Conservation (phyloP, 2,113 vertebrate species). For the Ranitomeya imitator region DNA sequence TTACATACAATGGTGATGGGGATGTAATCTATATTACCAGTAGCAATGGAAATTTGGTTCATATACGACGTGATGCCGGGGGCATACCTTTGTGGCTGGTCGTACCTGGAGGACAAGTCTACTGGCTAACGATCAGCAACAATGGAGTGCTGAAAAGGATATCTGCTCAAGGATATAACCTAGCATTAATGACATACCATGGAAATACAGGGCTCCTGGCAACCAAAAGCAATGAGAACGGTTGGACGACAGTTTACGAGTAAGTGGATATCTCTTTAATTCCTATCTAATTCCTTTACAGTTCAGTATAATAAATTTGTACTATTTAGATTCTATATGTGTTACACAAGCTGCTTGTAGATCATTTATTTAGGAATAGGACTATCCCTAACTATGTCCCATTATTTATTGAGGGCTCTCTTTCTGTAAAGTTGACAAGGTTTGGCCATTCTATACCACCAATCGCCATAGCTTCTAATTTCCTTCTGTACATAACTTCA, state of each 20-base stretch:
- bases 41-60: conserved; percentile 81
- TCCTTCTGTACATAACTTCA: neutral
- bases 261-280: conserved; percentile 68
- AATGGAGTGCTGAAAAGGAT: conserved; percentile 91
- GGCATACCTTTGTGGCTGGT: conserved; percentile 92
- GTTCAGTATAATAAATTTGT: no score
- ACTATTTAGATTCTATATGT: no score
- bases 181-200: conserved; percentile 93
- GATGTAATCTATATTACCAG: conserved; percentile 79
- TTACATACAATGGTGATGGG: conserved; percentile 85
- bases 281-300: no score
- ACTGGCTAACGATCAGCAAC: conserved; percentile 94
- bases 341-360: no score
- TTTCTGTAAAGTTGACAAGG: no score
- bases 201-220: conserved; percentile 91
- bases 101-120: conserved; percentile 89
- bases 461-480: neutral
- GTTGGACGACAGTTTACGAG: conserved; percentile 97
- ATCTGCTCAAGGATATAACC: conserved; percentile 91
- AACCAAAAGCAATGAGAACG: conserved; percentile 95
- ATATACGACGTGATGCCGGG: conserved; percentile 86
- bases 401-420: no score
- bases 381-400: no score
- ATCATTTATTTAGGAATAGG: no score
- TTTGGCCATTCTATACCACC: neutral